Base-by-base conservation (phyloP, 1,140 invertebrate genomes). In the Drosophila saltans region DNA sequence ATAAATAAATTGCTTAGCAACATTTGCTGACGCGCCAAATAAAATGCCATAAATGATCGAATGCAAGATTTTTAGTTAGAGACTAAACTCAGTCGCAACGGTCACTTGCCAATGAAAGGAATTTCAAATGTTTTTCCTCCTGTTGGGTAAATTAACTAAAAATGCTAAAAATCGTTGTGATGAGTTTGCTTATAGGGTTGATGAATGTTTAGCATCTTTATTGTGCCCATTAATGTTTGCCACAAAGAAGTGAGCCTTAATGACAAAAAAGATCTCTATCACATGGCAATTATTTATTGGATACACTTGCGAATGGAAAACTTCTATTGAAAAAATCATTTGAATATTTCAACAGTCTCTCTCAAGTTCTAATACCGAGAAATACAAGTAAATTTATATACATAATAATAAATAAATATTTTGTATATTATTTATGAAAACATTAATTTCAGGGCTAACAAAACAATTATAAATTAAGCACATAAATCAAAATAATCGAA, bases 1-100 rank as follows among this genome's bases (percentile, higher is more conserved):
- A 91, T 91, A 91, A 91, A 91, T 91, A 91, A 91, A 91, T 91
- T 84, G 81, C 81, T 88, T 84, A 72, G 77, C 85, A 91, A 91
- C 90, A 91, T 91, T 91, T 91, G 86, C 80, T 91, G 85, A 86
- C 90, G 85, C 86, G 90, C 90, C 90, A 91, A 91, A 91, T 91
- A 91, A 91, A 91, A 90, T 84, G 75, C 90, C 85, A 91, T 91
- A 91, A 90, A 91, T 78, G 90, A 86, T 86, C 82, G 80, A 81
- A 81, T 81, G 80, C 80, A 72, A 80, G 81, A 91, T 88, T 88
- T 91, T 80, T 74, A 81, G 82, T 81, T 69, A 76, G 72, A 72
- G 45, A 52, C 45, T 52, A 21, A 8, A 9, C 8, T n/a, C 65
- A 67, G 57, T 60, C 62, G 70, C 64, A 69, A 65, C 67, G 73